Evolutionary conservation across 2,888 invertebrate genomes (phyloP), one percentile per base, ranked within the genome.

Genomic region (Lepidonotus clava): DNA sequence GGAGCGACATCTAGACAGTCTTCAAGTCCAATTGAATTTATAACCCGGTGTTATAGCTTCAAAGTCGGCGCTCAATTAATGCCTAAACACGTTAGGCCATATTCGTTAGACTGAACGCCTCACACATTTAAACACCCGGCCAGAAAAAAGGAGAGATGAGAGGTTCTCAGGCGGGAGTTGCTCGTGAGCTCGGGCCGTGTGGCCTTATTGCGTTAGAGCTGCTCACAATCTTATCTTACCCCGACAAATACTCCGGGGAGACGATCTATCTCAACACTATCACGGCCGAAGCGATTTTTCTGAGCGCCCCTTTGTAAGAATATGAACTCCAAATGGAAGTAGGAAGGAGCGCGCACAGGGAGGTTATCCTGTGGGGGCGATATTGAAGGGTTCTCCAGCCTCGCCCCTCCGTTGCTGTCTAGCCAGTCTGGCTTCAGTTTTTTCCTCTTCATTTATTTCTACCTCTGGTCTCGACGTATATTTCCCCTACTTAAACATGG

Each of bases 231-330:
- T 61, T 61, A 61, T 61, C 61, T 61, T 61, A 11, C 28, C 61
- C 61, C 28, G 28, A 32, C 61, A 61, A 61, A 61, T 61, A 61
- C 61, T 61, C 61, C n/a, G 21, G 61, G 61, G 61, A 61, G 28
- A 61, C 61, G 24, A 61, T 61, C 61, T 61, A 61, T 61, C 61
- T 61, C 61, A 61, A 61, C 61, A 61, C 61, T 61, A 61, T 61
- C 24, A 61, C 61, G 4, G 28, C 28, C 28, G 28, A 61, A 28
- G 61, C 24, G 61, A 61, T 61, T 61, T 61, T 61, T 61, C 61
- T 61, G 61, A 61, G 61, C 61, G 24, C 61, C 61, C 61, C 61
- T 61, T 61, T 61, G 61, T 61, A 28, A 32, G 61, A 61, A 61
- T 61, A 61, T 61, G 61, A 61, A 61, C 61, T 61, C 61, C 24